Base-by-base conservation (phyloP, 2,888 invertebrate species). In the Rutpela maculata region DNA sequence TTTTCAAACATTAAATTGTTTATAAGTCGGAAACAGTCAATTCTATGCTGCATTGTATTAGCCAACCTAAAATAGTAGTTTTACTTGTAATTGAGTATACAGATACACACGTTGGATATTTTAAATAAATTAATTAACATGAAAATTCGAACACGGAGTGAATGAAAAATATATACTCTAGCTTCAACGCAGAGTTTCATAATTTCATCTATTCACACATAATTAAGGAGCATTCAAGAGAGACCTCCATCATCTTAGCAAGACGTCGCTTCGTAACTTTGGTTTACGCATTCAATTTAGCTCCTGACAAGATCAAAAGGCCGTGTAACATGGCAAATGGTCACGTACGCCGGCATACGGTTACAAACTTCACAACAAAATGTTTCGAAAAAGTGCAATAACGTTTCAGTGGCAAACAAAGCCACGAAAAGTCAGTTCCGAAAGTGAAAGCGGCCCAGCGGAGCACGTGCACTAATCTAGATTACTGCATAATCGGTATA, bases 391-490 rank as follows among this genome's bases (percentile, higher is more conserved):
- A 56, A 22, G 56, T n/a, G 56, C 56, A 22, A 55, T 15, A 26
- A 22, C 22, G 19, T n/a, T 50, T 17, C 17, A 11, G 31, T 15
- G 26, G 18, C 19, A 57, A 26, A 17, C 55, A 15, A n/a, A 69
- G 38, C 57, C 69, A 69, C 69, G 69, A 69, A 59, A 68, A 68
- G 68, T 38, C 10, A 31, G 31, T 11, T 18, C 31, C 9, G 75
- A 79, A 80, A 78, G 80, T 80, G 80, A 80, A 80, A 80, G 76
- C 75, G 74, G 71, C 71, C 59, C 19, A 22, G 12, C 22, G 59
- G 38, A 72, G 74, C 76, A 78, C 78, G 76, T 80, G 80, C 78
- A 74, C 68, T 76, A 74, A 80, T 80, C 74, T 78, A 74, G 76
- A 76, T 78, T 74, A 72, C 78, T 57, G 68, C 76, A 76, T 80